Conservation (phyloP, 2,888 invertebrate genomes). For the Xylota sylvarum region DNA sequence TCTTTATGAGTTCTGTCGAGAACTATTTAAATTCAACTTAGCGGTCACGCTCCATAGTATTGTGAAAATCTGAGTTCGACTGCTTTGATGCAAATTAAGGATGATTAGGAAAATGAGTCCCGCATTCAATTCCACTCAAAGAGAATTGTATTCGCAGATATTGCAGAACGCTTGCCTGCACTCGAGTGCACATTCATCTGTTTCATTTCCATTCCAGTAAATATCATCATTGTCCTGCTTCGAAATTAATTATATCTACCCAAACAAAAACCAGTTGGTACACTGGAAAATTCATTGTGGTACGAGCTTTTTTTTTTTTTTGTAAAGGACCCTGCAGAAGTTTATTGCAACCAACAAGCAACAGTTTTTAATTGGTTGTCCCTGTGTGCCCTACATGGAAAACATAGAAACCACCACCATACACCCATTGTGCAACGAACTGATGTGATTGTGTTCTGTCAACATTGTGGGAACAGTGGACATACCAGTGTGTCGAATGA, state of each 20-base stretch:
- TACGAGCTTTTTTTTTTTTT: not conserved
- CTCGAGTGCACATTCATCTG: not conserved
- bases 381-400: not conserved
- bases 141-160: not conserved
- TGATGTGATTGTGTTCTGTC: constrained; percentile 13
- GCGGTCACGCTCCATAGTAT: constrained; percentile 4
- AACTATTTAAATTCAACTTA: constrained; percentile 8
- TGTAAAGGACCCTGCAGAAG: not conserved
- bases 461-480: constrained; percentile 16
- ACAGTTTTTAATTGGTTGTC: constrained; percentile 32
- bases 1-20: not conserved
- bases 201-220: not conserved
- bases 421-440: constrained; percentile 1
- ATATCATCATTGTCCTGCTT: not conserved
- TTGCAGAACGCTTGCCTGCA: not conserved
- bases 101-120: not conserved
- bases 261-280: not conserved
- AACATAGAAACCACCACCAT: constrained; percentile 2
- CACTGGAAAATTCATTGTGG: not conserved
- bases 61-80: not conserved
- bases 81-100: constrained; percentile 2
- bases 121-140: not conserved
- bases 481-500: constrained; percentile 25
- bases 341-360: constrained; percentile 19
- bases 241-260: constrained; percentile 2